These are phyloP conservation scores for Akabosia matsudoensis DNA, from an alignment of 1,140 invertebrate species.

Conservation along the genomic window DNA sequence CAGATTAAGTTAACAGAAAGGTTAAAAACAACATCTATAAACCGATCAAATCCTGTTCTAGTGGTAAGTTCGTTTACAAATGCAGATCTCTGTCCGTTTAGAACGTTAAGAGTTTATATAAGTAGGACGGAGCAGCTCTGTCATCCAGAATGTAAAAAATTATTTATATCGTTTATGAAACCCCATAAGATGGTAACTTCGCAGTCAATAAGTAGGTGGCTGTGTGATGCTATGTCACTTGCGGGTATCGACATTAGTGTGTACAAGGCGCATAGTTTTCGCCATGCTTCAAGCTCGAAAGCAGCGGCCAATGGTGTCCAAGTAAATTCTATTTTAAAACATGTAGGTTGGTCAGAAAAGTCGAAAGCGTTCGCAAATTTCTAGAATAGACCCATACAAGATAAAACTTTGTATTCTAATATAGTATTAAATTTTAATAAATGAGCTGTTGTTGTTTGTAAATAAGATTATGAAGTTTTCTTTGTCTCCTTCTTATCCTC, in stretches of 20 bases:
- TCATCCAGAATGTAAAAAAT: too few relatives aligned
- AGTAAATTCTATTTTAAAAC: not conserved
- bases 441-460: too few relatives aligned
- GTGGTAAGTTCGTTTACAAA: too few relatives aligned
- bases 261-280: conserved; percentile 22
- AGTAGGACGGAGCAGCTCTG: too few relatives aligned
- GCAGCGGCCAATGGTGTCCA: not conserved
- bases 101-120: too few relatives aligned
- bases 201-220: not conserved
- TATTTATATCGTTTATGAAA: not conserved
- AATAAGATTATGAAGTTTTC: too few relatives aligned
- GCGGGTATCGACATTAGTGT: conserved; percentile 8
- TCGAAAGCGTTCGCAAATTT: not conserved
- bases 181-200: not conserved
- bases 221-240: not conserved
- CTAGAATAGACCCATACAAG: not conserved
- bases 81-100: too few relatives aligned
- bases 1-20: too few relatives aligned
- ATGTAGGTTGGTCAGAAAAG: not conserved
- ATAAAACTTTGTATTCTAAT: not conserved
- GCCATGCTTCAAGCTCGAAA: conserved; percentile 4
- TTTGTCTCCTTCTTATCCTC: too few relatives aligned
- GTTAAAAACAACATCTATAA: too few relatives aligned
- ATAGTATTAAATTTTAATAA: too few relatives aligned
- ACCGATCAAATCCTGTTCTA: too few relatives aligned